Conservation (phyloP, 2,797 vertebrate genomes). For the Merluccius polli region DNA sequence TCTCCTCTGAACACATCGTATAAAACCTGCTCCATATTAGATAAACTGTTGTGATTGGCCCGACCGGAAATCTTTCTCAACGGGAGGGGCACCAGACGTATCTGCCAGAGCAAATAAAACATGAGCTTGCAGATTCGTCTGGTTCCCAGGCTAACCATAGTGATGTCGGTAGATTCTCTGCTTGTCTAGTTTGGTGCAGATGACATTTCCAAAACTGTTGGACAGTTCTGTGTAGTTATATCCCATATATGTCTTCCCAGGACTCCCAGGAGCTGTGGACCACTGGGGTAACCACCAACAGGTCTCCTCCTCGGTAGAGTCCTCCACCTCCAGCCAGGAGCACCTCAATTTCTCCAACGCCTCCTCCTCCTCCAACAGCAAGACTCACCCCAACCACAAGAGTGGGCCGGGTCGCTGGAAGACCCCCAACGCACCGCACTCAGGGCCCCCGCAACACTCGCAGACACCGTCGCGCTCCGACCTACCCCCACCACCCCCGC, state of each 20-base stretch:
- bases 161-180: not conserved
- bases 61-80: too few relatives aligned
- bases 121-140: too few relatives aligned
- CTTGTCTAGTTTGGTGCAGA: not conserved
- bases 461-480: conserved; percentile 64
- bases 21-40: too few relatives aligned
- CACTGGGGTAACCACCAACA: conserved; percentile 77
- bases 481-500: conserved; percentile 60
- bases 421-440: conserved; percentile 76
- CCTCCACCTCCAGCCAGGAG: conserved; percentile 92
- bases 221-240: not conserved
- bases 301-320: conserved; percentile 85
- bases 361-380: conserved; percentile 74
- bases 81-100: too few relatives aligned
- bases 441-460: conserved; percentile 42
- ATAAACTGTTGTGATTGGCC: too few relatives aligned
- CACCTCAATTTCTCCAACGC: conserved; percentile 88
- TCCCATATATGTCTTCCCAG: conserved; percentile 5
- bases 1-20: too few relatives aligned
- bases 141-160: too few relatives aligned
- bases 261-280: conserved; percentile 44
- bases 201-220: not conserved
- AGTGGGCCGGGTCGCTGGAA: conserved; percentile 95
- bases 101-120: too few relatives aligned
- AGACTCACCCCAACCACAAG: conserved; percentile 76